Evolutionary conservation across 2,888 invertebrate species (phyloP).

Genomic region (Coelinius sp.): DNA sequence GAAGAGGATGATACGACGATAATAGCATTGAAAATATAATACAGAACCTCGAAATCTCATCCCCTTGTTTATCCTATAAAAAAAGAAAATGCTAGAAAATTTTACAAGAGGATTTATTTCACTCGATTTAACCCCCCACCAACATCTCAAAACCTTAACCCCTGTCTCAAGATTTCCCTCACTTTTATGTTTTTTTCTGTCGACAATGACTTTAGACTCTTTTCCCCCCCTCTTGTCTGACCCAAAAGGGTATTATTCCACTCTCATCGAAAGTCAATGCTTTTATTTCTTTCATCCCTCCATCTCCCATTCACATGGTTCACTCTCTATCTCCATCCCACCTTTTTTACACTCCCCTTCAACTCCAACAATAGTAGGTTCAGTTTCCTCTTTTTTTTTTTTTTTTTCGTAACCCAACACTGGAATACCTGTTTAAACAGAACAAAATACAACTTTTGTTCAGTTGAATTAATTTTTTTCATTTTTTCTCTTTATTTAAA

Average conservation of each 20-base stretch:
- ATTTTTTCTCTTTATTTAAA: slow-evolving; percentile 15
- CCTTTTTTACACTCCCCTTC: slow-evolving; percentile 13
- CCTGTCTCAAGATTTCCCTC: background rate
- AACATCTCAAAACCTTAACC: slow-evolving; percentile 29
- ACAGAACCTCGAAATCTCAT: slow-evolving; percentile 5
- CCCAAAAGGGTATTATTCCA: slow-evolving; percentile 21
- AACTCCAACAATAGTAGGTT: slow-evolving; percentile 6
- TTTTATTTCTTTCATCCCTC: slow-evolving; percentile 4
- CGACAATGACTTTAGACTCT: slow-evolving; percentile 27
- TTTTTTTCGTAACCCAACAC: slow-evolving; percentile 12
- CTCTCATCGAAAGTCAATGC: slow-evolving; percentile 14
- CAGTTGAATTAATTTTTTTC: background rate
- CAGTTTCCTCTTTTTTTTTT: background rate
- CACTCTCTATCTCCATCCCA: background rate
- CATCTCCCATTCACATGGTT: background rate
- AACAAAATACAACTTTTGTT: background rate
- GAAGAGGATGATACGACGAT: background rate
- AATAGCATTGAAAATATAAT: too few relatives aligned
- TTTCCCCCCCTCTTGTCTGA: background rate
- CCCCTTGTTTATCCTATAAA: background rate
- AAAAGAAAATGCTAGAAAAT: background rate
- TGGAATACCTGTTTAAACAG: slow-evolving; percentile 28
- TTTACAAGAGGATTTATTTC: slow-evolving; percentile 29
- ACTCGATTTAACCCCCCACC: slow-evolving; percentile 28
- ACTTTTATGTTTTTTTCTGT: background rate